A percentile compares a stretch with the other conserved stretches of the same genome.
phyloP scores from a whole-genome alignment of 2,113 vertebrate species.

The Cisticola juncidis region DNA sequence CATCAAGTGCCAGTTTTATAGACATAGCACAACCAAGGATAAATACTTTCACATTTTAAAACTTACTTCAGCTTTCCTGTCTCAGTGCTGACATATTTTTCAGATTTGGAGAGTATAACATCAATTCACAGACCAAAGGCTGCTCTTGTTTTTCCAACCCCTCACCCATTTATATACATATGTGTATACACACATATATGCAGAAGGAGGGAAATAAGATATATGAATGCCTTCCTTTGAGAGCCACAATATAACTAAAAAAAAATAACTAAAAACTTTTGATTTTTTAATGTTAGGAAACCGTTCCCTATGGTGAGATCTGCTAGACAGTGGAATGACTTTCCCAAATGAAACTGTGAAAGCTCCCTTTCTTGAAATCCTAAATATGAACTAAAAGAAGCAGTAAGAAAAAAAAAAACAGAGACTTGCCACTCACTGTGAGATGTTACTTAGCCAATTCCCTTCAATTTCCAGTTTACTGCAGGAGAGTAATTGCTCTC shows the following conservation, averaged over 20 bases:
- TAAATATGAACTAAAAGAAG: neutral
- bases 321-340: neutral
- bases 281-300: neutral
- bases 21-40: neutral
- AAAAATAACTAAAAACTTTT: neutral
- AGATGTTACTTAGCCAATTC: neutral
- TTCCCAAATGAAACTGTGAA: neutral
- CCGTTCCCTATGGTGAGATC: neutral
- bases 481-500: neutral
- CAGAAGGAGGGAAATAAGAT: neutral
- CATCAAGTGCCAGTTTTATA: neutral
- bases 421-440: neutral
- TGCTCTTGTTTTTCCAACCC: neutral
- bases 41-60: neutral
- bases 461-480: neutral
- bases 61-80: neutral
- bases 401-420: fast-evolving
- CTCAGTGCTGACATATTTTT: neutral
- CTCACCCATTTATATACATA: neutral
- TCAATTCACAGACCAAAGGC: neutral
- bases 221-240: neutral
- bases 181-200: neutral
- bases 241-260: neutral
- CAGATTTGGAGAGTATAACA: neutral
- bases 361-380: neutral